These are phyloP conservation scores for Rhaphigaster nebulosa DNA, from an alignment of 2,888 invertebrate genomes.

Conservation along the genomic window DNA sequence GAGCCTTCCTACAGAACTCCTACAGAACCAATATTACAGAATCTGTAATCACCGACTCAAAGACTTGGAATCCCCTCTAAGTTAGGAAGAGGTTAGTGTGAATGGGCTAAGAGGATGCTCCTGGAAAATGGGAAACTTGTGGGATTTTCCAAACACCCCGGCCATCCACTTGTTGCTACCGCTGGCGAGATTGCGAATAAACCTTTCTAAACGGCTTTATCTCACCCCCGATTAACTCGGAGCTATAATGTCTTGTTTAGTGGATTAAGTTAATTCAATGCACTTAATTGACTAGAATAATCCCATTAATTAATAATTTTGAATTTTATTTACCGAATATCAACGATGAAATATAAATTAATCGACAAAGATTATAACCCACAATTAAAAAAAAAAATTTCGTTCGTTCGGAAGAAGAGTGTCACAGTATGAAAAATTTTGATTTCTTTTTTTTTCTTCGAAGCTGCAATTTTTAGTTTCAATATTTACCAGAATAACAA, in stretches of 20 bases:
- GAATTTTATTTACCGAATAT: background rate
- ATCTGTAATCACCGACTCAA: background rate
- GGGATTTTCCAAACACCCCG: background rate
- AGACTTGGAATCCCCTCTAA: background rate
- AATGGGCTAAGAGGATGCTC: background rate
- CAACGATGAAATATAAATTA: too few relatives aligned
- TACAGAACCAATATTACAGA: background rate
- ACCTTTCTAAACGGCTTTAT: constrained; percentile 16
- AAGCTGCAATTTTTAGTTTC: too few relatives aligned
- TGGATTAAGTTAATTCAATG: background rate
- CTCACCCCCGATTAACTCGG: background rate
- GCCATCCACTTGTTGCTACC: background rate
- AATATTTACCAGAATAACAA: too few relatives aligned
- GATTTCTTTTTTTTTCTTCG: too few relatives aligned
- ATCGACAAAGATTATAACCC: too few relatives aligned
- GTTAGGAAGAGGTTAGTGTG: background rate
- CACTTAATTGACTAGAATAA: background rate
- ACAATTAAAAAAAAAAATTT: too few relatives aligned
- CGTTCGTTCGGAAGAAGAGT: too few relatives aligned
- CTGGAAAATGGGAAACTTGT: background rate
- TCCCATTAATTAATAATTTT: background rate
- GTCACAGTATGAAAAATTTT: too few relatives aligned
- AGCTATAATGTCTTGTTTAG: background rate
- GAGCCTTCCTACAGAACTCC: background rate
- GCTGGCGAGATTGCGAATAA: background rate